A percentile compares a stretch with the other conserved stretches of the same genome.
Evolutionary conservation across 2,888 invertebrate genomes (phyloP).

Genomic region (Seladonia tumulorum): DNA sequence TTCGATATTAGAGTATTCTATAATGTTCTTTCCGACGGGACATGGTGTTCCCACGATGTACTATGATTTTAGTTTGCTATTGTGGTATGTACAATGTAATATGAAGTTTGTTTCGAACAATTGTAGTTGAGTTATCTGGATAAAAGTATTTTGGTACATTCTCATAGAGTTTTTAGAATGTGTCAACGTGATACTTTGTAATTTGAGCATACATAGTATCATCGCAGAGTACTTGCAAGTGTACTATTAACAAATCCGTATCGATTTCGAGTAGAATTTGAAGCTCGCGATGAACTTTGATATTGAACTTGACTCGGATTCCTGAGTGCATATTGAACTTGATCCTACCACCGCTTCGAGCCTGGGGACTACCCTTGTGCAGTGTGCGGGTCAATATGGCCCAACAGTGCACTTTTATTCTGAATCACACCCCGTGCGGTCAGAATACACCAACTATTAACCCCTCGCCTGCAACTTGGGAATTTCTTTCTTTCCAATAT

Average conservation of each 20-base stretch:
- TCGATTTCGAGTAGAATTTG: neutral
- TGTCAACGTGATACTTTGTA: neutral
- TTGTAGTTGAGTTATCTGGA: too few species aligned
- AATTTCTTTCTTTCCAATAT: too few species aligned
- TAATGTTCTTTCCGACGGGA: neutral
- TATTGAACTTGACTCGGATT: constrained; percentile 5
- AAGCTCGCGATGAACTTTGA: neutral
- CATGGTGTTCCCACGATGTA: neutral
- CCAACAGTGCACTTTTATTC: neutral
- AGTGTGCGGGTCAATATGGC: neutral
- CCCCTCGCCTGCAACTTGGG: too few species aligned
- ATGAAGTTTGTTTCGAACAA: too few species aligned
- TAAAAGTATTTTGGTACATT: too few species aligned
- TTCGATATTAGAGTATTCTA: neutral
- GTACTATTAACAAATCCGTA: neutral
- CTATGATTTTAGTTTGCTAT: neutral
- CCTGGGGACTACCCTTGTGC: neutral
- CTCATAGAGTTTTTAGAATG: neutral
- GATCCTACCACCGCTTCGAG: neutral
- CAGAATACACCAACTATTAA: too few species aligned
- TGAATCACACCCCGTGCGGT: neutral
- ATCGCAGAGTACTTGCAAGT: neutral
- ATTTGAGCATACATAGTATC: neutral
- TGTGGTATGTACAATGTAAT: too few species aligned
- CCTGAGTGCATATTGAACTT: neutral